phyloP scores from a whole-genome alignment of 2,797 vertebrate species.

The Urophycis tenuis region DNA sequence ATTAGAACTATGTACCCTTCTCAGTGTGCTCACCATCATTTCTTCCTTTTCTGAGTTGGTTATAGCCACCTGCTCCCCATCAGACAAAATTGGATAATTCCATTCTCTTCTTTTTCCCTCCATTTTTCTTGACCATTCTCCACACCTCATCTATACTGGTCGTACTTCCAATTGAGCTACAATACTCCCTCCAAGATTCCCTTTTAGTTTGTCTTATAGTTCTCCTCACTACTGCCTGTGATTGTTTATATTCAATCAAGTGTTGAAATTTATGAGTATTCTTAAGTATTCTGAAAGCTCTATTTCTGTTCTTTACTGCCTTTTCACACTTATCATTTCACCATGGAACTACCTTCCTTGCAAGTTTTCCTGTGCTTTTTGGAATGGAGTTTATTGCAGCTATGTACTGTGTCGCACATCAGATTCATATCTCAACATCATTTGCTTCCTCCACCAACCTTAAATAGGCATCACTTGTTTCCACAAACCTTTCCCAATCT shows the following conservation, averaged over 20 bases:
- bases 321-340: background rate
- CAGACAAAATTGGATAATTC: background rate
- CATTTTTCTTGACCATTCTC: slow-evolving; percentile 19
- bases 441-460: background rate
- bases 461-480: background rate
- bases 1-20: background rate
- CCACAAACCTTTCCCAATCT: background rate
- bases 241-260: background rate
- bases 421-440: background rate
- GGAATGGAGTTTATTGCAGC: background rate
- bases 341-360: slow-evolving; percentile 8
- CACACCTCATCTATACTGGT: slow-evolving; percentile 14
- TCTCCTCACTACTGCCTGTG: slow-evolving; percentile 13
- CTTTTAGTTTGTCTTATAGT: background rate
- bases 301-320: slow-evolving; percentile 6
- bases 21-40: background rate
- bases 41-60: background rate
- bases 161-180: slow-evolving; percentile 1
- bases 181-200: slow-evolving; percentile 5
- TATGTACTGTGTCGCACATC: too few species aligned
- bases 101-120: background rate
- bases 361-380: background rate
- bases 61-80: background rate
- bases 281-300: slow-evolving; percentile 3
- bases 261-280: background rate